Evolutionary conservation across 2,113 vertebrate species (phyloP).

Genomic region (Urocynchramus pylzowi): DNA sequence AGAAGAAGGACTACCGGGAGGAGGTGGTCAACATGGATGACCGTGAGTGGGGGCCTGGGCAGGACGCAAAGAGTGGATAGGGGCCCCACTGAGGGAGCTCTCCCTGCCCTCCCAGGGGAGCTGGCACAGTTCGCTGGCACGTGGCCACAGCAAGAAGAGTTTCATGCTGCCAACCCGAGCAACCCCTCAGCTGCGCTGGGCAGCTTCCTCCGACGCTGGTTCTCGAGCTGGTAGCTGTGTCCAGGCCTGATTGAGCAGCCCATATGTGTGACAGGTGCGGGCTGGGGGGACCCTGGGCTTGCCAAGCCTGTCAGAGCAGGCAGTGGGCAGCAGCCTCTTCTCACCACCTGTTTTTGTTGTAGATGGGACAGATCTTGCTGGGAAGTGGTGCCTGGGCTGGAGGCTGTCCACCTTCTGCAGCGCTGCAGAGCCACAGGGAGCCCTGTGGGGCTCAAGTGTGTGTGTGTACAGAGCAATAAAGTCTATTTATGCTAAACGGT

Average conservation of each 20-base stretch:
- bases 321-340: neutral
- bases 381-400: neutral
- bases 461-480: constrained; percentile 61
- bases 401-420: neutral
- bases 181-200: constrained; percentile 44
- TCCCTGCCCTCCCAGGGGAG: neutral
- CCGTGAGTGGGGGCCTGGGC: neutral
- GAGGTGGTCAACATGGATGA: neutral
- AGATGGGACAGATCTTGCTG: neutral
- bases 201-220: constrained; percentile 68
- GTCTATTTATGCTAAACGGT: constrained; percentile 63
- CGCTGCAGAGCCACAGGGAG: rapidly evolving
- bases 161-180: neutral
- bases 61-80: rapidly evolving
- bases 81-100: neutral
- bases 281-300: neutral
- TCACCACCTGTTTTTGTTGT: neutral
- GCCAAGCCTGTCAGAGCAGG: neutral
- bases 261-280: neutral
- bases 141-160: neutral
- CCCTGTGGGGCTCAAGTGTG: neutral
- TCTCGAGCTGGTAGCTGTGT: constrained; percentile 50
- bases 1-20: neutral
- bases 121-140: neutral
- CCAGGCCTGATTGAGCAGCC: neutral